These are phyloP conservation scores for Chymomyza fuscimana DNA, from an alignment of 2,888 invertebrate genomes.

Conservation along the genomic window DNA sequence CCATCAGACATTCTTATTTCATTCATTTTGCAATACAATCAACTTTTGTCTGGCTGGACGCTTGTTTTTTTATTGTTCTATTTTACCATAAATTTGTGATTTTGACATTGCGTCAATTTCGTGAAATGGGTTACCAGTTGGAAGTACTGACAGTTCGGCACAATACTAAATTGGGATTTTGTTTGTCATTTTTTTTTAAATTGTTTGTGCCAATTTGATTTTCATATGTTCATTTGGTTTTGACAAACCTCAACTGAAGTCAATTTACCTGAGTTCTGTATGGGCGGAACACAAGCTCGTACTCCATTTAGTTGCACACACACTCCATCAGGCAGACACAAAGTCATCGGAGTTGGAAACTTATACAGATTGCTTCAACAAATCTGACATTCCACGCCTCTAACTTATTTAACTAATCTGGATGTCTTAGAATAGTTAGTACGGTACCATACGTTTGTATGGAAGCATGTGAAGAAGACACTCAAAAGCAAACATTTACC, in stretches of 20 bases:
- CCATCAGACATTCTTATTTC: slow-evolving; percentile 74
- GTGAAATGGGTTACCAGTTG: neutral
- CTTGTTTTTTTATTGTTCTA: neutral
- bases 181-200: neutral
- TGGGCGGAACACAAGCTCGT: neutral
- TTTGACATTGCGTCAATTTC: neutral
- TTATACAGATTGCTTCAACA: no score
- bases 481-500: no score
- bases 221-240: slow-evolving; percentile 4
- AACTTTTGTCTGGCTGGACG: slow-evolving; percentile 19
- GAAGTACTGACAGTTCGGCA: neutral
- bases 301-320: neutral
- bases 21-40: slow-evolving; percentile 72
- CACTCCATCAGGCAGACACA: neutral
- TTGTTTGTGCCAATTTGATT: slow-evolving; percentile 9
- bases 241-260: slow-evolving; percentile 3
- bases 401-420: no score
- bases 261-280: neutral
- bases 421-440: no score
- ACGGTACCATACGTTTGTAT: no score
- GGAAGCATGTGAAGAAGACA: no score
- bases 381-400: no score
- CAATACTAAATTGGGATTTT: neutral
- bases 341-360: no score
- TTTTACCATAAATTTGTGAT: neutral